Conservation (phyloP, 2,113 vertebrate genomes). For the Lipophrys pholis region DNA sequence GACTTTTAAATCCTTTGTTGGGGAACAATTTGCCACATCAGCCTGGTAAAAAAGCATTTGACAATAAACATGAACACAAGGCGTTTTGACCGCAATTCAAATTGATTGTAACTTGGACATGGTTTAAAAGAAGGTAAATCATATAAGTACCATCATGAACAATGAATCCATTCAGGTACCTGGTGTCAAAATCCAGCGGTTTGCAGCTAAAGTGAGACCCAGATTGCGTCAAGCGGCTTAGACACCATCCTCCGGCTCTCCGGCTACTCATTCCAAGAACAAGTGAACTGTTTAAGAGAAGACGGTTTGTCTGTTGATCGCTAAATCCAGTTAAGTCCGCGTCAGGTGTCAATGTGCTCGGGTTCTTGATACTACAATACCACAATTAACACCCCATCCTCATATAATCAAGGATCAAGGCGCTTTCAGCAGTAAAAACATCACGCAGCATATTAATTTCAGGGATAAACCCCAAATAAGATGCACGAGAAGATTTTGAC, state of each 20-base stretch:
- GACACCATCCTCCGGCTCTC: background rate
- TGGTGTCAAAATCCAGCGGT: no score
- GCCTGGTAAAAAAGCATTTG: no score
- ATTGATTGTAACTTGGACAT: no score
- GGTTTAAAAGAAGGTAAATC: no score
- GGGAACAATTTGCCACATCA: no score
- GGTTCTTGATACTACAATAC: background rate
- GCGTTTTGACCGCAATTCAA: no score
- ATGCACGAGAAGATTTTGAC: background rate
- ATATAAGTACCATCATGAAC: no score
- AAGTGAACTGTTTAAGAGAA: constrained; percentile 7
- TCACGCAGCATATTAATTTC: background rate
- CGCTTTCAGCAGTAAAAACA: no score
- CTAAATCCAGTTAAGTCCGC: constrained; percentile 43
- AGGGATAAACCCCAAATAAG: background rate
- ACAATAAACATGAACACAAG: no score
- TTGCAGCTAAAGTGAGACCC: background rate
- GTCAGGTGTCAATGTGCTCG: constrained; percentile 11
- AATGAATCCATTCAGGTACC: no score
- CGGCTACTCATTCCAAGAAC: background rate
- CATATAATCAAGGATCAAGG: no score
- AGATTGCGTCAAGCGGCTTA: constrained; percentile 30
- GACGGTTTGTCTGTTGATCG: constrained; percentile 31
- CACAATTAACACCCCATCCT: background rate
- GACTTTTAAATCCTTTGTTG: no score